Base-by-base conservation (phyloP, 2,797 vertebrate genomes). In the Parauchenoglanis ngamensis region DNA sequence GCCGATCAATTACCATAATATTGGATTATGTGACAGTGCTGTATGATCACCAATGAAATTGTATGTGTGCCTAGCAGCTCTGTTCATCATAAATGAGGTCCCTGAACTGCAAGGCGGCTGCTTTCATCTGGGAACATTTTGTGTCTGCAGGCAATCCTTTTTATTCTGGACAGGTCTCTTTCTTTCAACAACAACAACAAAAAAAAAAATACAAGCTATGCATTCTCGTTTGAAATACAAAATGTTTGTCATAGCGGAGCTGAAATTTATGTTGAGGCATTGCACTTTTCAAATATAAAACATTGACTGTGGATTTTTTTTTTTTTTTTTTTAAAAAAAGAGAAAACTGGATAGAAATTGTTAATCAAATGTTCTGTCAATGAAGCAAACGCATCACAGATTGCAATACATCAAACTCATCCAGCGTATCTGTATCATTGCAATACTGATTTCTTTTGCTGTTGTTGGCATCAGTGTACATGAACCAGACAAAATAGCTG, bases 11-110 rank as follows among this genome's bases (percentile, higher is more conserved):
- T 84, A 17, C 28, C 46, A 77, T 82, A 81, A 17, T 65, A 75
- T 77, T 70, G 54, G 63, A 84, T 85, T 87, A 86, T 78, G 65
- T 78, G 61, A 85, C 57, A 59, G 56, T 65, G 80, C 76, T 80
- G 46, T 63, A 75, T 67, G 76, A 84, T 78, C 81, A 63, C 52
- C 86, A 79, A 57, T 81, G 54, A 85, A 82, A 79, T 65, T 12
- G 21, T 35, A 35, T 31, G 77, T 35, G n/a, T 52, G 65, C 56
- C 85, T 49, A 56, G 28, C 76, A 84, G 63, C 80, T 57, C 52
- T 65, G 77, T 63, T 86, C 82, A 72, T 84, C 85, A 75, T 84
- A n/a, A 76, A 31, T 56, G 35, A 88, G 28, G 76, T 81, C 25
- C 54, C n/a, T 61, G 63, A 52, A 82, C 85, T 85, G 56, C n/a